These are phyloP conservation scores for Montifringilla adamsi DNA, from an alignment of 2,113 vertebrate genomes.

Conservation along the genomic window DNA sequence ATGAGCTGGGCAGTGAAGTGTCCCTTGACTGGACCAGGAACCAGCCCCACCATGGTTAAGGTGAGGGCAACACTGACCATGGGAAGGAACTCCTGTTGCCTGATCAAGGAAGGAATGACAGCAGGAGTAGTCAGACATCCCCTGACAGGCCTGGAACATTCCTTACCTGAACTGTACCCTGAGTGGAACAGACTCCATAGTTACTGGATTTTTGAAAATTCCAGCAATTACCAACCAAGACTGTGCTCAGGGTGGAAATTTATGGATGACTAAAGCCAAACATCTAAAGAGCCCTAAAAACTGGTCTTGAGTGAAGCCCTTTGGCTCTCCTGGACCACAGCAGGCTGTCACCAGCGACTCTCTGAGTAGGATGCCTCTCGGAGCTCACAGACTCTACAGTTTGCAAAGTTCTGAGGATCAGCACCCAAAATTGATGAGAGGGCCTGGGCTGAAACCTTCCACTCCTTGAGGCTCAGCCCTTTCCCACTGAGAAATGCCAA, in stretches of 20 bases:
- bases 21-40: neutral
- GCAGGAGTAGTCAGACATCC: neutral
- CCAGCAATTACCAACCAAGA: neutral
- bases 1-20: neutral
- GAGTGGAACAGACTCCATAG: neutral
- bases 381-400: neutral
- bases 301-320: neutral
- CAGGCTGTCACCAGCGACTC: neutral
- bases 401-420: neutral
- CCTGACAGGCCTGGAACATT: neutral
- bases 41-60: neutral
- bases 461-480: neutral
- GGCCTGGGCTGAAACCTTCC: neutral
- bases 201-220: neutral
- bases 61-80: neutral
- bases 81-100: neutral
- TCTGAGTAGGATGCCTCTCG: rapidly evolving
- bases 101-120: neutral
- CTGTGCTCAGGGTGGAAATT: neutral
- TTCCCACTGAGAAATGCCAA: neutral
- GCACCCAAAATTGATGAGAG: neutral
- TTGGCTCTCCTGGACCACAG: neutral
- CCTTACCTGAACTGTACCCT: neutral
- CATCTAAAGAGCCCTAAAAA: neutral
- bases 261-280: neutral